Evolutionary conservation across 2,113 vertebrate genomes (phyloP), one percentile per base, ranked within the genome.

Genomic region (Phyllopteryx taeniolatus): DNA sequence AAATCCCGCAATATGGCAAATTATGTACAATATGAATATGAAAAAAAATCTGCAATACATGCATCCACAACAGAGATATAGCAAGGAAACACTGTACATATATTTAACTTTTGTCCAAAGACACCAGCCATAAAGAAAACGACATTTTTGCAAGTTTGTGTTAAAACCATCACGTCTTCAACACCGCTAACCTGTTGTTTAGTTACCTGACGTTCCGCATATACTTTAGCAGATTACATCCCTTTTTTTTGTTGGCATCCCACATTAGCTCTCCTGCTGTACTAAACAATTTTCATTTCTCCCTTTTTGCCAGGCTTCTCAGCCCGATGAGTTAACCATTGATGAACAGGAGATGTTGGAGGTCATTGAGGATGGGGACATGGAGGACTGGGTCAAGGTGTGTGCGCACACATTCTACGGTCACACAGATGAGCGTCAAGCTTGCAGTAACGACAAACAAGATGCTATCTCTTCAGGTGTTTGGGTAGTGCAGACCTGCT

Each of bases 311-410:
- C 89, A 98, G 96, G 96, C 98, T 31, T 98, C 96, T 67, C 96
- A 99, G 88, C 98, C 96, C 0, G 97, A 99, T 77, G 98, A 99
- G 71, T 82, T 99, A 92, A 99, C 97, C 79, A 99, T 99, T 78
- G 97, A 98, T 89, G 97, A 98, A 0, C 95, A 97, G 57, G 98
- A 99, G 88, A 94, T 99, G 78, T 72, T 99, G 92, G 98, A 99
- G 90, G 96, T 99, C 42, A 99, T 99, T 83, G 98, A 99, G 81
- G 98, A 99, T 12, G 98, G 98, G 83, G 98, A 99, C 90, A 99
- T 99, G 98, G 98, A 99, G 93, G 98, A 99, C 89, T 99, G 98
- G 98, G 98, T 99, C 73, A 99, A 99, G 97, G 98, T 99, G 57
- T 20, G 19, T 33, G 60, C 70, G 79, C 17, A 44, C 35, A 70